Evolutionary conservation across 2,797 vertebrate species (phyloP), one percentile per base, ranked within the genome.

Genomic region (Paguma larvata): DNA sequence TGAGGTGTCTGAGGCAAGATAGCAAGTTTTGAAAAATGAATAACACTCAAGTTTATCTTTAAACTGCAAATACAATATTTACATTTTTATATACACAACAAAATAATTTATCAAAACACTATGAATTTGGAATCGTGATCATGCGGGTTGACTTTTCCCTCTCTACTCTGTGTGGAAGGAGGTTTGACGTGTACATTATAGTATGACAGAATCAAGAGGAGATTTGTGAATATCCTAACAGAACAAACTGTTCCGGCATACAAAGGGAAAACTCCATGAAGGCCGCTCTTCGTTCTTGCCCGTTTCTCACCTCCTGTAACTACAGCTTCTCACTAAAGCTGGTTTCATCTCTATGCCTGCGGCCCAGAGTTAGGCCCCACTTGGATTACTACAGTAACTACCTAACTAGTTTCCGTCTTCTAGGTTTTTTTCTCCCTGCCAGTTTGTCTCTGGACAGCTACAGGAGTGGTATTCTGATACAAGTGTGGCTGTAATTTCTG

Each of bases 51-150:
- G 72, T 96, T 87, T 97, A 63, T 96, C 87, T 93, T 96, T 91
- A 83, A 86, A 82, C 79, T 94, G 88, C 75, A 91, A 84, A 38
- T 94, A 85, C 78, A 96, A 95, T 94, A 95, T 97, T 97, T 91
- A 91, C 90, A 56, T 87, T 79, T 67, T 79, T 44, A 46, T 84
- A 41, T 48, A 34, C 51, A 68, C 68, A 80, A 67, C 56, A 86
- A 63, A 96, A 89, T 93, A 88, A 89, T 63, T 79, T 80, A 95
- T 91, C 48, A 92, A 93, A 94, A 92, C 82, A 96, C 19, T 53
- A 51, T 3, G 12, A 19, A 85, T 92, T 96, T 96, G 92, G 70
- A 88, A 65, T 85, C 68, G 56, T 80, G 53, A 86, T 94, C 72
- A 19, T 91, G 88, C 85, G 95, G 78, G 46, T 67, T 80, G 90